phyloP scores from a whole-genome alignment of 1,140 invertebrate species.

The Ceratina japonica region DNA sequence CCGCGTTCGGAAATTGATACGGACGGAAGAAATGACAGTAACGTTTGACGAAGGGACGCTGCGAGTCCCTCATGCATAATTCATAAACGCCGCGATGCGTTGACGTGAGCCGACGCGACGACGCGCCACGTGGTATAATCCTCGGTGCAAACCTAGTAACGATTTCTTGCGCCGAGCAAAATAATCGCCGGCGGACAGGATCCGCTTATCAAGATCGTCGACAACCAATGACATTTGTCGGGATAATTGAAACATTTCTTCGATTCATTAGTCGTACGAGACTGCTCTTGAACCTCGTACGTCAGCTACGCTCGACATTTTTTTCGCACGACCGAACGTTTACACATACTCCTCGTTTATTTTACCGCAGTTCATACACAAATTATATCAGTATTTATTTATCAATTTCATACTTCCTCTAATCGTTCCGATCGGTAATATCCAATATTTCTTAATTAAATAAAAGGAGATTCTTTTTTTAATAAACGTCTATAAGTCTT shows the following conservation, averaged over 20 bases:
- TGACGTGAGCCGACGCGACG: slow-evolving; percentile 29
- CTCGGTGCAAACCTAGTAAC: slow-evolving; percentile 38
- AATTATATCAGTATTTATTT: no score
- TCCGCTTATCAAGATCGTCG: slow-evolving; percentile 35
- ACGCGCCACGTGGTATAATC: slow-evolving; percentile 27
- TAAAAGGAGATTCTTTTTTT: no score
- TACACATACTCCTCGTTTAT: no score
- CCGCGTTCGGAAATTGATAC: slow-evolving; percentile 36
- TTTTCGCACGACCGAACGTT: no score
- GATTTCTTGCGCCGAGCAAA: slow-evolving; percentile 34
- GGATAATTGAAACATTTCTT: slow-evolving; percentile 44
- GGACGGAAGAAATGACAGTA: slow-evolving; percentile 41
- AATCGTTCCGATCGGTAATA: no score
- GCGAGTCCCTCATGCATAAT: slow-evolving; percentile 44
- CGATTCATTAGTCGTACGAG: slow-evolving; percentile 5
- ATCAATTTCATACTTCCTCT: no score
- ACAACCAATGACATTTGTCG: slow-evolving; percentile 24
- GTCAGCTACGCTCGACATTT: no score
- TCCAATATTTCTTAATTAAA: no score
- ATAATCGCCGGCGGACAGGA: slow-evolving; percentile 15
- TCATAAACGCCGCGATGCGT: slow-evolving; percentile 30
- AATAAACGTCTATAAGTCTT: no score
- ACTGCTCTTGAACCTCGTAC: background rate
- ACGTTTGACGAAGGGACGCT: slow-evolving; percentile 32
- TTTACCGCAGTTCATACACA: no score